These are phyloP conservation scores for Rhyacophila evoluta DNA, from an alignment of 2,888 invertebrate genomes.

Conservation along the genomic window DNA sequence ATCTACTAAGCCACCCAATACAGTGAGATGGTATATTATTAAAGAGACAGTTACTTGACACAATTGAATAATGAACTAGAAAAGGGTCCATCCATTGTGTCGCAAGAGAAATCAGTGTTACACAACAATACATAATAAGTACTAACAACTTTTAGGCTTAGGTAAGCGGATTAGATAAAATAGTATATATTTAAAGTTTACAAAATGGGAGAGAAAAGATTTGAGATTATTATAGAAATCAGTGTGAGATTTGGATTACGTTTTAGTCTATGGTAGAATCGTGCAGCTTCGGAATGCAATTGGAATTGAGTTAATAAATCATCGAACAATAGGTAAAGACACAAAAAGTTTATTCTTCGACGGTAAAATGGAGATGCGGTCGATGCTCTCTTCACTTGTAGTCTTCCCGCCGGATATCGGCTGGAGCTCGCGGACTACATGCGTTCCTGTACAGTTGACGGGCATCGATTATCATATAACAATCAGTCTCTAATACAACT, in stretches of 20 bases:
- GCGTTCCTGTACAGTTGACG: not conserved
- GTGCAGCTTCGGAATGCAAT: not conserved
- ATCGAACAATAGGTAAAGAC: conserved; percentile 2
- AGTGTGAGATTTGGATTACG: not conserved
- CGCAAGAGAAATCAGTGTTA: not conserved
- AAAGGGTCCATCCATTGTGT: conserved; percentile 8
- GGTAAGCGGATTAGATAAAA: not conserved
- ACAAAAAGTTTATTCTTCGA: not conserved
- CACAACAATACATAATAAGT: conserved; percentile 1
- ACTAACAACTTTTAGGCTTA: not conserved
- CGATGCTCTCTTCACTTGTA: not conserved
- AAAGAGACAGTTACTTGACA: not conserved
- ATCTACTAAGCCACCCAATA: not conserved
- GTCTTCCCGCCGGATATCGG: not conserved
- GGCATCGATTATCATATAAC: not conserved
- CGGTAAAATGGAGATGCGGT: conserved; percentile 7
- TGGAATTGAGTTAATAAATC: conserved; percentile 1
- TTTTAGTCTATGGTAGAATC: not conserved
- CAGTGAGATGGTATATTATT: not conserved
- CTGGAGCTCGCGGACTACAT: not conserved
- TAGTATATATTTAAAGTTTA: not conserved
- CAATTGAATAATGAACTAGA: conserved; percentile 10
- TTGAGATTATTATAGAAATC: not conserved
- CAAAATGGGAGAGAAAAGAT: not conserved
- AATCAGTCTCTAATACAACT: not conserved